A percentile compares a stretch with the other conserved stretches of the same genome.
Conservation (phyloP, 2,888 invertebrate genomes). For the Drosophila nr. perissopoda region DNA sequence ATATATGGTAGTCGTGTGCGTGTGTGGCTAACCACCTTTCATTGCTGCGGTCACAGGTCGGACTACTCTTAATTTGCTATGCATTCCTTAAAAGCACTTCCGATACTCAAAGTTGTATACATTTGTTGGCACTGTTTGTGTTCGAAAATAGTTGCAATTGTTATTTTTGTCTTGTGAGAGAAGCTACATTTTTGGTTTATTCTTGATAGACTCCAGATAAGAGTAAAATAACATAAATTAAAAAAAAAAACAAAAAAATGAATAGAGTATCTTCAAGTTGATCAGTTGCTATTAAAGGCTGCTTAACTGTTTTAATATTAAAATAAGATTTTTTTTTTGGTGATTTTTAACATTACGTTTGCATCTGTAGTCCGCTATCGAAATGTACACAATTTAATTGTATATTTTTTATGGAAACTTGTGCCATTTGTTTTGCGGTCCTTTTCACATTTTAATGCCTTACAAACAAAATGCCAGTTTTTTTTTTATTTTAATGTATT, state of each 20-base stretch:
- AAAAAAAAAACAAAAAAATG: not conserved
- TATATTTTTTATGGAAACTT: constrained; percentile 27
- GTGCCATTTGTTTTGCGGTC: constrained; percentile 49
- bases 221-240: too few species aligned
- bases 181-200: too few species aligned
- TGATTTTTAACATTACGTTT: not conserved
- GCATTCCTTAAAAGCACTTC: constrained; percentile 26
- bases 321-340: not conserved
- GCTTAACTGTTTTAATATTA: not conserved
- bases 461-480: constrained; percentile 48
- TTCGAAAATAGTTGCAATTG: not conserved
- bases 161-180: not conserved
- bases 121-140: constrained; percentile 34
- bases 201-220: not conserved
- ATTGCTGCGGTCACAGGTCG: constrained; percentile 61
- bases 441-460: constrained; percentile 58
- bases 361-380: constrained; percentile 18
- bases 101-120: constrained; percentile 14
- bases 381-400: constrained; percentile 20
- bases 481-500: constrained; percentile 29
- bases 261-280: not conserved
- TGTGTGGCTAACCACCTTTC: constrained; percentile 66
- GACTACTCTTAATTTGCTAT: constrained; percentile 27
- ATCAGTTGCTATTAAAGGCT: not conserved
- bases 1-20: constrained; percentile 10